Evolutionary conservation across 2,888 invertebrate species (phyloP).

Genomic region (Metacarcinus magister): DNA sequence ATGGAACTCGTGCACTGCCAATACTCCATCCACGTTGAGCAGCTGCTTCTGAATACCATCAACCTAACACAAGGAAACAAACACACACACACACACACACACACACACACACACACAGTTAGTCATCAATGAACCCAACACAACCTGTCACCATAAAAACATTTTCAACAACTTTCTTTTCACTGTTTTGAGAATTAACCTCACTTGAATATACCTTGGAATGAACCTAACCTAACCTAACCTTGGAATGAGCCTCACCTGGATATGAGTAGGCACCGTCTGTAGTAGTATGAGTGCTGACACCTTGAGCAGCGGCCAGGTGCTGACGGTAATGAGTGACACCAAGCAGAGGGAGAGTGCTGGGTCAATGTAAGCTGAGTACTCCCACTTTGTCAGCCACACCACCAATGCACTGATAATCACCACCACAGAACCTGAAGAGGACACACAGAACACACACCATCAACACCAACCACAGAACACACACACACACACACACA

Average conservation of each 20-base stretch:
- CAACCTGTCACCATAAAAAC: neutral
- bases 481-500: neutral
- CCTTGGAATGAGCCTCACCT: constrained; percentile 85
- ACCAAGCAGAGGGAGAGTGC: constrained; percentile 95
- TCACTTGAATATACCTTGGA: neutral
- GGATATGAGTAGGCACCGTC: constrained; percentile 99
- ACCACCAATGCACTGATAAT: constrained; percentile 92
- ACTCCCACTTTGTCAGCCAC: constrained; percentile 88
- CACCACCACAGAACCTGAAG: constrained; percentile 92
- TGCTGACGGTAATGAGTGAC: constrained; percentile 91
- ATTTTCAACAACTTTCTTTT: neutral
- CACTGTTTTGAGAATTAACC: neutral
- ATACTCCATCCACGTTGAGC: constrained; percentile 95
- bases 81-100: too few relatives aligned
- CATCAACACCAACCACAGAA: neutral
- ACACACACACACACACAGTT: too few relatives aligned
- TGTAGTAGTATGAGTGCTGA: constrained; percentile 97
- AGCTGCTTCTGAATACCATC: constrained; percentile 94
- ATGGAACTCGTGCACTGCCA: constrained; percentile 98
- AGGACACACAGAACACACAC: neutral
- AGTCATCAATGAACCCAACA: neutral
- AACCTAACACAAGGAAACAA: constrained; percentile 85
- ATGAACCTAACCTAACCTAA: constrained; percentile 85
- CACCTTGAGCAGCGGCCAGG: constrained; percentile 96
- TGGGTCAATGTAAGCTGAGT: constrained; percentile 95